Evolutionary conservation across 2,888 invertebrate genomes (phyloP), one percentile per base, ranked within the genome.

Genomic region (Melinaea marsaeus): DNA sequence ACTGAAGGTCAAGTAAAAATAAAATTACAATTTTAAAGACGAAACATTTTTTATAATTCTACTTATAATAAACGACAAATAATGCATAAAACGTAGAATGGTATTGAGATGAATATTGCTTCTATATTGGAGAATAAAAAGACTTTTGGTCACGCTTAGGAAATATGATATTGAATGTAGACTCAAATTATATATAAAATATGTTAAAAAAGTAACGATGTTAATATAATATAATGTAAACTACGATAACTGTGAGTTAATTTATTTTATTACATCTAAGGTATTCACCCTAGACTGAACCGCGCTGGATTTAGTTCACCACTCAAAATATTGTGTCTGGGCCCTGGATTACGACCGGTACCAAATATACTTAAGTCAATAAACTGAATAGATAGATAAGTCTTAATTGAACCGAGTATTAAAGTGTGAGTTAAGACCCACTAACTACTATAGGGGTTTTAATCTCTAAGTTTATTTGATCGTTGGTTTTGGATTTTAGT

Each of bases 401-500:
- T 63, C 57, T 58, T 58, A 35, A 54, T 59, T 65, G 57, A 47
- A 58, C 22, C 11, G 42, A 55, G 55, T 59, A 59, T 47, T 61
- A 55, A 58, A 55, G 42, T 61, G 22, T 51, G 42, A 35, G 55
- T 58, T 55, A 48, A 57, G 33, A 58, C 47, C n/a, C 13, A 37
- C 34, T n/a, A n/a, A n/a, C n/a, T 22, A 55, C 42, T 58, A 34
- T 57, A 55, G 54, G 54, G 54, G 9, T 61, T 57, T 64, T 64
- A 61, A 55, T 64, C 61, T 61, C 3, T 47, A 58, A 37, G 61
- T 61, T 63, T 46, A 64, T 65, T 35, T 54, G 62, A 62, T 62
- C 68, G 55, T 68, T 68, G 55, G 42, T 58, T 65, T 57, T 60
- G 61, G 55, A 64, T 69, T 69, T 65, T 22, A 22, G 22, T 22